These are phyloP conservation scores for Astropecten irregularis DNA, from an alignment of 53 echinoderm and acorn worm genomes.

Conservation along the genomic window DNA sequence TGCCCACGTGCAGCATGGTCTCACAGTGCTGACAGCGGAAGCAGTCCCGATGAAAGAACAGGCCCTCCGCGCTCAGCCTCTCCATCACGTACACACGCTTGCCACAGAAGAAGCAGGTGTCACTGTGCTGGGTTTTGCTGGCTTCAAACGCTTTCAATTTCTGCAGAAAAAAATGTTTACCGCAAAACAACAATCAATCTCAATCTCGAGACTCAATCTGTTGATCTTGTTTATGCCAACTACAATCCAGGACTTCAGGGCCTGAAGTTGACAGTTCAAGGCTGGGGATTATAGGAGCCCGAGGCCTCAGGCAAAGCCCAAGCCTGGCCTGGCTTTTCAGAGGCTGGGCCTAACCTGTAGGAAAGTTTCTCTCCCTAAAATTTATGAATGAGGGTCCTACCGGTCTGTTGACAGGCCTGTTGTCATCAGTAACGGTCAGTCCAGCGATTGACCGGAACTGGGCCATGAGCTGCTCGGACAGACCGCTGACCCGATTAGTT, in stretches of 20 bases:
- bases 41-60: constrained; percentile 96
- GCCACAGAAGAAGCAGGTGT: constrained; percentile 84
- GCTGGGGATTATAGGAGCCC: too few species aligned
- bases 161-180: constrained; percentile 12
- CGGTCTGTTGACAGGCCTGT: constrained; percentile 40
- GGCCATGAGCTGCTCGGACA: constrained; percentile 80
- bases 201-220: too few species aligned
- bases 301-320: too few species aligned
- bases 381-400: constrained; percentile 50
- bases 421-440: constrained; percentile 56
- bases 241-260: too few species aligned
- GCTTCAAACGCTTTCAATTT: constrained; percentile 63
- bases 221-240: too few species aligned
- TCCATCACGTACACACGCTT: constrained; percentile 98
- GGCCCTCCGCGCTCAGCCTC: constrained; percentile 86
- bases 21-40: constrained; percentile 94
- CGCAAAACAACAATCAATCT: neutral
- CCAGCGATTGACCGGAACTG: constrained; percentile 80
- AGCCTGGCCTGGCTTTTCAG: too few species aligned
- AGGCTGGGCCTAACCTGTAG: too few species aligned
- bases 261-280: too few species aligned
- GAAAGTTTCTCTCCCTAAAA: too few species aligned
- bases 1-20: constrained; percentile 78
- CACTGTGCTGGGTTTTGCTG: constrained; percentile 67
- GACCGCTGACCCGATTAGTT: constrained; percentile 79